A percentile compares a stretch with the other conserved stretches of the same genome.
phyloP scores from a whole-genome alignment of 2,797 vertebrate genomes.

The Anas bahamensis region DNA sequence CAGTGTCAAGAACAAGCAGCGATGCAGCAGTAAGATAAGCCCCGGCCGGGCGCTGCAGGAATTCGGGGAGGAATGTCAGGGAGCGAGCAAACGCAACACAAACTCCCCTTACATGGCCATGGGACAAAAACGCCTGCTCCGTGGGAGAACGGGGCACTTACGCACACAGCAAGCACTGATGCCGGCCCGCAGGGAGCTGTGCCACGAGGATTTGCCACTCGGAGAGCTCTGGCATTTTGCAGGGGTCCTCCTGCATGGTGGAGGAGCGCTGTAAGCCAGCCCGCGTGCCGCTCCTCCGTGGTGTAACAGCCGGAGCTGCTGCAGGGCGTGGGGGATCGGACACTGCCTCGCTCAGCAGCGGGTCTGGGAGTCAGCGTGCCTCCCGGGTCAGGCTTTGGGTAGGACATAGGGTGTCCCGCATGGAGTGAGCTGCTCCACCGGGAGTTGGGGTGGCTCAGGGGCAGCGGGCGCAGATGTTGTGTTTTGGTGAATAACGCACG shows the following conservation, averaged over 20 bases:
- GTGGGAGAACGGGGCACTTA: too few relatives aligned
- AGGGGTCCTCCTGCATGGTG: neutral
- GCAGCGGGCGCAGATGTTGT: neutral
- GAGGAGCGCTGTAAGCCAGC: neutral
- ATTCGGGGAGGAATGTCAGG: slow-evolving; percentile 59
- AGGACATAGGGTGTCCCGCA: neutral
- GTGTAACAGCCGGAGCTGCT: neutral
- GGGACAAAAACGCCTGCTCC: too few relatives aligned
- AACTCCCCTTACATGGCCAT: neutral
- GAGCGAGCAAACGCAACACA: neutral
- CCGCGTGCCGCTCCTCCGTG: neutral
- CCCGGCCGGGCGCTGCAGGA: slow-evolving; percentile 47
- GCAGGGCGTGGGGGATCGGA: neutral
- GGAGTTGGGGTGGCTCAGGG: neutral
- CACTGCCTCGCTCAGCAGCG: neutral
- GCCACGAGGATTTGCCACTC: neutral
- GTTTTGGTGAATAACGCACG: neutral
- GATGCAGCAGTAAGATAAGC: slow-evolving; percentile 61
- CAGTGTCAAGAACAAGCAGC: slow-evolving; percentile 63
- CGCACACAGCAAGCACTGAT: neutral
- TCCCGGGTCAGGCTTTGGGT: neutral
- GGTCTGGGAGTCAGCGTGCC: neutral
- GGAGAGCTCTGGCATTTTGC: neutral
- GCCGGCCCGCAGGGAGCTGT: neutral
- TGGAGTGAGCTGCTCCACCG: neutral